phyloP scores from a whole-genome alignment of 1,140 invertebrate genomes.

The Drosophila albomicans region DNA sequence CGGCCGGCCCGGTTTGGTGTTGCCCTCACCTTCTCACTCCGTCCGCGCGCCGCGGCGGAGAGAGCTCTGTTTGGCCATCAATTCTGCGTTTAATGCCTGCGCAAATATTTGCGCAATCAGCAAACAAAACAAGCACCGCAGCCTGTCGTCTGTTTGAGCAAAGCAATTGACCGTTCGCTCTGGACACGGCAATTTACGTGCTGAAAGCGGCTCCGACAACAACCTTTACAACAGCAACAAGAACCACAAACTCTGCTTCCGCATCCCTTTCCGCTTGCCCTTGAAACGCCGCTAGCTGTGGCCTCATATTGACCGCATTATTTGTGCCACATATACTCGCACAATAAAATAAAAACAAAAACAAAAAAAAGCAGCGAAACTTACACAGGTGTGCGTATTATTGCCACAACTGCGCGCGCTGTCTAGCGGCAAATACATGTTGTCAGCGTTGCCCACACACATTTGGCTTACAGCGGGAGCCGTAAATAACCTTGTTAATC shows the following conservation, averaged over 20 bases:
- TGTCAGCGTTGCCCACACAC: slow-evolving; percentile 19
- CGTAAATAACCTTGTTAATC: slow-evolving; percentile 81
- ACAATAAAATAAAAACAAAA: no score
- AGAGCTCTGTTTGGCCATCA: slow-evolving; percentile 56
- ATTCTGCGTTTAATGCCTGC: slow-evolving; percentile 79
- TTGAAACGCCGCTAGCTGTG: slow-evolving; percentile 38
- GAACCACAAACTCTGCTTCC: slow-evolving; percentile 63
- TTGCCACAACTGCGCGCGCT: neutral
- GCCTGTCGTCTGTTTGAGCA: slow-evolving; percentile 69
- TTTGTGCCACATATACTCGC: slow-evolving; percentile 31
- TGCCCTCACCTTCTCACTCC: neutral
- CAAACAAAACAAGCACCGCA: slow-evolving; percentile 76
- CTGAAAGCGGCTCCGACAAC: slow-evolving; percentile 22
- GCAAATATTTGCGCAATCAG: slow-evolving; percentile 83
- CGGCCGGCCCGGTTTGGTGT: slow-evolving; percentile 35
- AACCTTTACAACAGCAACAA: slow-evolving; percentile 6
- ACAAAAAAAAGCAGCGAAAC: slow-evolving; percentile 14
- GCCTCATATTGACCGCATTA: slow-evolving; percentile 36
- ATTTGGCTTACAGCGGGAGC: slow-evolving; percentile 40
- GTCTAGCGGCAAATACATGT: neutral
- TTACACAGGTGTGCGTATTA: slow-evolving; percentile 40
- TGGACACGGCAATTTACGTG: slow-evolving; percentile 54
- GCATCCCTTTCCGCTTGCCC: slow-evolving; percentile 61
- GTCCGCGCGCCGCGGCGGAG: neutral
- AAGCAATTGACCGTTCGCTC: slow-evolving; percentile 76